Evolutionary conservation across 2,888 invertebrate genomes (phyloP).

Genomic region (Catocala fraxini): DNA sequence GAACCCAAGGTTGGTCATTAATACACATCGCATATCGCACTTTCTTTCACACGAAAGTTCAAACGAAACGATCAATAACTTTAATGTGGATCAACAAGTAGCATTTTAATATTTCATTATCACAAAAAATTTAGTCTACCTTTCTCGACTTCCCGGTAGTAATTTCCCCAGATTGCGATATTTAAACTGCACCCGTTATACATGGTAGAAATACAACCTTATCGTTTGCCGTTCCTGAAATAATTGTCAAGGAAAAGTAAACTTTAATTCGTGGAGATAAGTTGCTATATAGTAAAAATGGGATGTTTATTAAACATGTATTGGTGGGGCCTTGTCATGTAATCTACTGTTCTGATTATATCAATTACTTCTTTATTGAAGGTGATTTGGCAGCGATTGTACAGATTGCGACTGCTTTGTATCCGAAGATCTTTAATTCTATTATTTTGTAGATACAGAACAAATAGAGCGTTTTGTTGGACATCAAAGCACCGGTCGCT

Average conservation of each 20-base stretch:
- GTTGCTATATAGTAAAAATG: conserved; percentile 3
- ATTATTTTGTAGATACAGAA: conserved; percentile 46
- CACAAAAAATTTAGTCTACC: conserved; percentile 38
- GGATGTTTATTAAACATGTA: conserved; percentile 30
- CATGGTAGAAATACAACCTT: conserved; percentile 31
- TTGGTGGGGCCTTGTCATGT: conserved; percentile 55
- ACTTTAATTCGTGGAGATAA: conserved; percentile 20
- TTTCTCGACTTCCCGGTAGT: conserved; percentile 61
- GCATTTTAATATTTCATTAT: conserved; percentile 30
- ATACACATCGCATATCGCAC: conserved; percentile 4
- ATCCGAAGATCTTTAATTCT: conserved; percentile 42
- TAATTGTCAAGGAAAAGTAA: conserved; percentile 21
- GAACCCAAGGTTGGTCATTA: not conserved
- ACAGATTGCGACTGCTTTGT: conserved; percentile 34
- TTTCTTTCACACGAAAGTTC: conserved; percentile 12
- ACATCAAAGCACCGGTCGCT: conserved; percentile 30
- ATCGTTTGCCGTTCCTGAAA: conserved; percentile 28
- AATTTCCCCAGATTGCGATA: conserved; percentile 64
- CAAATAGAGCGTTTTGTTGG: conserved; percentile 32
- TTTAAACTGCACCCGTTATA: conserved; percentile 56
- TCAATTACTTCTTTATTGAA: conserved; percentile 66
- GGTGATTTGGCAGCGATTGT: conserved; percentile 56
- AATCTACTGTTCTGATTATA: conserved; percentile 67
- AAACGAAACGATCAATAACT: conserved; percentile 17
- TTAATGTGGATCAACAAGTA: conserved; percentile 19